Conservation (phyloP, 2,888 invertebrate genomes). For the Timema podura region DNA sequence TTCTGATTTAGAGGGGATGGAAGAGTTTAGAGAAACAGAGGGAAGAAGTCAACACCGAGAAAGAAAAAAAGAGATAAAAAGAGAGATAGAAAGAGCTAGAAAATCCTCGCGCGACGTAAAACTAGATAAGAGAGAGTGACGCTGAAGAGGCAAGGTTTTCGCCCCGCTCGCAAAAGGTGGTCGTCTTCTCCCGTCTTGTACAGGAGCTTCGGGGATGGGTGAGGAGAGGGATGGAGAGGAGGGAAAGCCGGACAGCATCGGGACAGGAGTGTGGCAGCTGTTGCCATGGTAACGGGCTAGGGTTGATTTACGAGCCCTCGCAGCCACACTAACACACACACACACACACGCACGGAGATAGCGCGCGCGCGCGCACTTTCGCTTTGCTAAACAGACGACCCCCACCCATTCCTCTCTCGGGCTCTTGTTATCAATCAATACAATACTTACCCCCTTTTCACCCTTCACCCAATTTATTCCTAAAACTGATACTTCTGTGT, state of each 20-base stretch:
- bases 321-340: too few relatives aligned
- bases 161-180: too few relatives aligned
- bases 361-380: too few relatives aligned
- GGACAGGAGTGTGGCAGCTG: conserved; percentile 11
- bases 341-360: too few relatives aligned
- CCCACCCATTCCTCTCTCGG: not conserved
- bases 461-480: too few relatives aligned
- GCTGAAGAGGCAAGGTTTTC: too few relatives aligned
- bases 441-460: too few relatives aligned
- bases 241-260: not conserved
- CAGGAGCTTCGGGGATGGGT: not conserved
- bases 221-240: not conserved
- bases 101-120: conserved; percentile 7
- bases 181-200: not conserved
- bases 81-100: not conserved
- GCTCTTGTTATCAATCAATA: conserved; percentile 9
- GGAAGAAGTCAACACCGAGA: not conserved
- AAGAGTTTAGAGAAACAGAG: too few relatives aligned
- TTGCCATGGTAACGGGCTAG: conserved; percentile 13
- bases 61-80: too few relatives aligned
- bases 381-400: not conserved
- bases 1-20: too few relatives aligned
- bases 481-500: too few relatives aligned
- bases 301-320: conserved; percentile 13
- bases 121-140: too few relatives aligned